Percentiles rank a stretch among this genome's conserved stretches.
phyloP scores from a whole-genome alignment of 2,113 vertebrate species.

The Pungitius pungitius region DNA sequence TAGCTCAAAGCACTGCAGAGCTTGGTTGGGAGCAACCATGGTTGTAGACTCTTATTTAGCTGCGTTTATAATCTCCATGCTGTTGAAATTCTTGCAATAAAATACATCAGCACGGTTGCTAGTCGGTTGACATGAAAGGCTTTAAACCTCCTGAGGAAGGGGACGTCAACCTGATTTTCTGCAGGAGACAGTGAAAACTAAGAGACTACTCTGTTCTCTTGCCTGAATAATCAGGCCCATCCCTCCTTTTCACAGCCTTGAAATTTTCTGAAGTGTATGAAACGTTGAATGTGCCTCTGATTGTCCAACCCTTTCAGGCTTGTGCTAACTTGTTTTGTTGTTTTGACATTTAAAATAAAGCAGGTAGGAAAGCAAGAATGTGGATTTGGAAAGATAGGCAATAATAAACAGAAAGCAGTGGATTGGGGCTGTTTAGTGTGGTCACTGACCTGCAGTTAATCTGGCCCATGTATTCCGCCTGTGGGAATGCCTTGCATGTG shows the following conservation, averaged over 20 bases:
- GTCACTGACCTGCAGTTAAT: conserved; percentile 73
- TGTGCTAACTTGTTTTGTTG: conserved; percentile 4
- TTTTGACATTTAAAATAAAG: not conserved
- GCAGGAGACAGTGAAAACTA: conserved; percentile 32
- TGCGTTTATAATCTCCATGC: not conserved
- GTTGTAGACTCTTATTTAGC: conserved; percentile 1
- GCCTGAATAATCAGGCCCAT: conserved; percentile 5
- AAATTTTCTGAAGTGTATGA: not conserved
- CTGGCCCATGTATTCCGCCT: conserved; percentile 52
- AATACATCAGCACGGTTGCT: conserved; percentile 31
- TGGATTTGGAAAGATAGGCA: not conserved
- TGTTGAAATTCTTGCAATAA: not conserved
- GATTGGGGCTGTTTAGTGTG: conserved; percentile 42
- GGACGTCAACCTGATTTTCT: conserved; percentile 59
- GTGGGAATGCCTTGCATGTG: conserved; percentile 63
- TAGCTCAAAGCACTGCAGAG: not conserved
- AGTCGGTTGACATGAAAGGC: conserved; percentile 33
- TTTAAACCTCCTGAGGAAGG: conserved; percentile 27
- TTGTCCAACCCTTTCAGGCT: not conserved
- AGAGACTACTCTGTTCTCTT: not conserved
- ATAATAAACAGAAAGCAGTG: conserved; percentile 16
- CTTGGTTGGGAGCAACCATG: not conserved
- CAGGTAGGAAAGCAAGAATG: conserved; percentile 9
- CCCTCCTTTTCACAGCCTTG: conserved; percentile 3
- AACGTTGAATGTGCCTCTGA: not conserved